These are phyloP conservation scores for Trichomycterus rosablanca DNA, from an alignment of 2,113 vertebrate genomes.

Conservation along the genomic window DNA sequence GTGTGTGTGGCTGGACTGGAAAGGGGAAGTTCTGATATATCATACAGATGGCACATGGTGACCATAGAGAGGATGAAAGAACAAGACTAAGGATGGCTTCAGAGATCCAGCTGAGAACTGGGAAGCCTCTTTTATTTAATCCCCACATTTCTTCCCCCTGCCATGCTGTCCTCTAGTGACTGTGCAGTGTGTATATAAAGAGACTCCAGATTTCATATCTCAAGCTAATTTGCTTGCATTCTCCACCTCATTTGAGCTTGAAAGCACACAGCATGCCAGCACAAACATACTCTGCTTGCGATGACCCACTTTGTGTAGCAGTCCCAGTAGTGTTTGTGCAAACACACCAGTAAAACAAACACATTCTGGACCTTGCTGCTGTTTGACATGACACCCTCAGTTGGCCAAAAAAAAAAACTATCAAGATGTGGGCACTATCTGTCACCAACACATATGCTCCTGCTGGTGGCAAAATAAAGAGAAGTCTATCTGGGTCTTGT, in stretches of 20 bases:
- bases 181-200: conserved; percentile 9
- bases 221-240: conserved; percentile 71
- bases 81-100: conserved; percentile 44
- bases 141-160: neutral
- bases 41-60: conserved; percentile 44
- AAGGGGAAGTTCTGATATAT: conserved; percentile 23
- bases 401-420: conserved; percentile 7
- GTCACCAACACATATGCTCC: conserved; percentile 12
- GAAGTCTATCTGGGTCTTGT: neutral
- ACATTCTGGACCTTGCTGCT: conserved; percentile 35
- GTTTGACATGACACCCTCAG: conserved; percentile 14
- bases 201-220: conserved; percentile 33
- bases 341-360: conserved; percentile 29
- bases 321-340: conserved; percentile 4
- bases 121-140: conserved; percentile 17
- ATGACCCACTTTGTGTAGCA: conserved; percentile 66
- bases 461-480: conserved; percentile 7
- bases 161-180: too few species aligned
- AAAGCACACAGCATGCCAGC: conserved; percentile 53
- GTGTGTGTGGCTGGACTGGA: conserved; percentile 13
- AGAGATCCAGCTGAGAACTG: conserved; percentile 40
- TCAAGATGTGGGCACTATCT: conserved; percentile 44
- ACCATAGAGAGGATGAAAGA: conserved; percentile 43
- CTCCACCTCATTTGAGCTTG: conserved; percentile 68
- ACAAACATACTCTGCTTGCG: conserved; percentile 54